phyloP scores from a whole-genome alignment of 2,113 vertebrate species.

The Cavia aperea region DNA sequence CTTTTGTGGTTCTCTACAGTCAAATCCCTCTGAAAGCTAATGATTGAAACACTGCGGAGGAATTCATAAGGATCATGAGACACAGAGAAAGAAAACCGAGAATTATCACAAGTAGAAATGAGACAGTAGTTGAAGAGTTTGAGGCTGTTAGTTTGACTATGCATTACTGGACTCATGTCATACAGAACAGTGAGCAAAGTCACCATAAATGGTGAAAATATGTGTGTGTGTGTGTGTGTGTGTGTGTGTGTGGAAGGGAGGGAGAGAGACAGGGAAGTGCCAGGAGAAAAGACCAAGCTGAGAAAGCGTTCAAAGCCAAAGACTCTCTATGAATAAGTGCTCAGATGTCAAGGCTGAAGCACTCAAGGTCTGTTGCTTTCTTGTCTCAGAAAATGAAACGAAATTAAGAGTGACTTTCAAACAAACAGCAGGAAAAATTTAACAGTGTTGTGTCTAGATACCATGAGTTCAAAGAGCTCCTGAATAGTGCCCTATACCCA shows the following conservation, averaged over 20 bases:
- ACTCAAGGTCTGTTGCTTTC: slow-evolving; percentile 10
- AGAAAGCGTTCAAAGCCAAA: neutral
- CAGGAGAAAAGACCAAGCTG: neutral
- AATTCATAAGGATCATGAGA: neutral
- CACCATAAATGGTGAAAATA: neutral
- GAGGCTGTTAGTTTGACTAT: rapidly evolving
- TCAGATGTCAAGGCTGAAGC: neutral
- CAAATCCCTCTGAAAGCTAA: slow-evolving; percentile 25
- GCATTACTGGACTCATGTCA: neutral
- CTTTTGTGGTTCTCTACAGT: neutral
- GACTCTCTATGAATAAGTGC: neutral
- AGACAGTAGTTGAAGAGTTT: neutral
- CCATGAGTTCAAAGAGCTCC: slow-evolving; percentile 62
- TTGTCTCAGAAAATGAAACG: neutral
- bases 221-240: neutral
- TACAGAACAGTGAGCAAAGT: neutral
- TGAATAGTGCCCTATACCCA: slow-evolving; percentile 61
- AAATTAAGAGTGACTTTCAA: neutral
- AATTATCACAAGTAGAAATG: neutral
- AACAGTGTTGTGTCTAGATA: slow-evolving; percentile 56
- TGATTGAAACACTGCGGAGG: neutral
- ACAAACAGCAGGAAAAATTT: slow-evolving; percentile 62
- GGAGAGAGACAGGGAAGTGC: rapidly evolving
- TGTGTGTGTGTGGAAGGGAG: neutral
- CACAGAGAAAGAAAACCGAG: neutral